Base-by-base conservation (phyloP, 2,113 vertebrate species). In the Pelobates fuscus region DNA sequence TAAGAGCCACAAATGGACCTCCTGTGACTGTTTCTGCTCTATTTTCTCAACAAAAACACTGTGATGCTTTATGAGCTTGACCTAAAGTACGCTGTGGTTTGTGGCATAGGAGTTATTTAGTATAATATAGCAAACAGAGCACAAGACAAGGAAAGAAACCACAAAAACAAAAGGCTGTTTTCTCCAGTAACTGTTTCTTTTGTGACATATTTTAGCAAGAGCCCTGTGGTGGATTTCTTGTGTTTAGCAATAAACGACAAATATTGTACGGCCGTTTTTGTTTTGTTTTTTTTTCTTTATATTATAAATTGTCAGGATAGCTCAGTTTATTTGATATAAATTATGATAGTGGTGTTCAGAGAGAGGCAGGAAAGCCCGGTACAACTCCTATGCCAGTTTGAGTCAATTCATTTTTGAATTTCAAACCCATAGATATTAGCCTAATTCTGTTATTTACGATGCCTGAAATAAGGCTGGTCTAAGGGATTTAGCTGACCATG, bases 11-110 rank as follows among this genome's bases (percentile, higher is more conserved):
- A 37, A 37, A 37, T 37, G 32, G 32, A 37, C 32, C 5, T 37
- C 32, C 32, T 37, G 32, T 37, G 32, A 37, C 5, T 37, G 32
- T 37, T 10, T 37, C 32, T 14, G 17, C 24, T 57, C 52, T 71
- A 25, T 57, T 74, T 65, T 74, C 59, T 63, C 77, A 63, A 71
- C 55, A 78, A 68, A 69, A 62, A 75, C 4, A 2, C 17, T 29
- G 68, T 60, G 29, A 46, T 67, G 25, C 73, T 82, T 83, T 61
- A 60, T 77, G 76, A 84, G 61, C 67, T 24, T 83, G 81, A 81
- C 81, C 81, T 82, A 69, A 25, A 29, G 57, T 17, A 74, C 79
- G 81, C 49, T 84, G 80, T 80, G 81, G 83, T 83, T 79, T 83
- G 70, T 80, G 82, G 80, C 66, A 81, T 67, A 78, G 72, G 57